phyloP scores from a whole-genome alignment of 2,113 vertebrate species.

The Polypterus senegalus region DNA sequence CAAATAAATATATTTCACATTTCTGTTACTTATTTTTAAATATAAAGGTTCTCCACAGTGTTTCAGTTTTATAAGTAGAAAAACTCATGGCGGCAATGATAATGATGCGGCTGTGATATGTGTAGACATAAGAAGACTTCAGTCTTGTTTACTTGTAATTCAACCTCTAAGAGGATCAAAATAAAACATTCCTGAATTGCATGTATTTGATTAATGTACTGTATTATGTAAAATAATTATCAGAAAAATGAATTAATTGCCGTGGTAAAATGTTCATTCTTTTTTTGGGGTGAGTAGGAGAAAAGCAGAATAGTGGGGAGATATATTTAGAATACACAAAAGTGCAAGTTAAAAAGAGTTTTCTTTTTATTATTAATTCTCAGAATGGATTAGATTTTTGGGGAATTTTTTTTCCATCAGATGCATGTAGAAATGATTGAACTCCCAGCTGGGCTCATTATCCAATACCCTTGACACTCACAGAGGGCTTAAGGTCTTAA shows the following conservation, averaged over 20 bases:
- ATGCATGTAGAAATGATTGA: conserved; percentile 58
- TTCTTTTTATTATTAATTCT: conserved; percentile 46
- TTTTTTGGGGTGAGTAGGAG: conserved; percentile 21
- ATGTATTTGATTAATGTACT: too few relatives aligned
- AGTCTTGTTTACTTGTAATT: too few relatives aligned
- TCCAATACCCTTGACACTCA: conserved; percentile 38
- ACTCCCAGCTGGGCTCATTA: conserved; percentile 67
- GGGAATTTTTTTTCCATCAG: conserved; percentile 47
- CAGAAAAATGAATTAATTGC: conserved; percentile 58
- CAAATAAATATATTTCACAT: too few relatives aligned
- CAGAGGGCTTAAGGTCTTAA: conserved; percentile 55
- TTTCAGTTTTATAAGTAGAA: too few relatives aligned
- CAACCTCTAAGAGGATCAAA: too few relatives aligned
- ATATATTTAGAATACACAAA: conserved; percentile 36
- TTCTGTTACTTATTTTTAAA: too few relatives aligned
- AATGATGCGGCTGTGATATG: too few relatives aligned
- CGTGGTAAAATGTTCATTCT: conserved; percentile 23
- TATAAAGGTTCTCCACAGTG: too few relatives aligned
- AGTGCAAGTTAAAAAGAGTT: conserved; percentile 28
- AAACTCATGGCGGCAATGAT: too few relatives aligned
- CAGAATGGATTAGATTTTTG: conserved; percentile 44
- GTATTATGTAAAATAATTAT: conserved; percentile 24
- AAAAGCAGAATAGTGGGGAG: conserved; percentile 34
- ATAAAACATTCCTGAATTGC: too few relatives aligned
- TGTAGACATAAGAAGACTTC: too few relatives aligned